phyloP scores from a whole-genome alignment of 1,140 invertebrate species.

The Hypsibius dujardini region DNA sequence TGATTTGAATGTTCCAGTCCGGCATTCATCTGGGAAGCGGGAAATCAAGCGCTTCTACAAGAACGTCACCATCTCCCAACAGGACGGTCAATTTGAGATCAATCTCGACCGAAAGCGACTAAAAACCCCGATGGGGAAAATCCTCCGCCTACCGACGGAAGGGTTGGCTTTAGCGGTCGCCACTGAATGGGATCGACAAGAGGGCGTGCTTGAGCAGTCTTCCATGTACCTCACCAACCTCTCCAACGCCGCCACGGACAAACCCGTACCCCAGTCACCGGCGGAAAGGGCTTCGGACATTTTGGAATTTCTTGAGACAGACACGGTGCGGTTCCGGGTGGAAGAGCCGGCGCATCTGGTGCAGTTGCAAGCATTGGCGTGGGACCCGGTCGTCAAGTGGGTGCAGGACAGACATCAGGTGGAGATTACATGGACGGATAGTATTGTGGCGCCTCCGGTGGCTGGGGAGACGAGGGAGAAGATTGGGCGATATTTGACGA shows the following conservation, averaged over 20 bases:
- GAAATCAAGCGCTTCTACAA: conserved; percentile 43
- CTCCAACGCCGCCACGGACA: conserved; percentile 72
- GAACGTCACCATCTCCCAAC: conserved; percentile 44
- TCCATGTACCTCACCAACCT: conserved; percentile 78
- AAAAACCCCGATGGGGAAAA: conserved; percentile 62
- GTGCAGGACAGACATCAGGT: conserved; percentile 52
- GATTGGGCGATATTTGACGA: conserved; percentile 52
- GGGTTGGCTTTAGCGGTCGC: conserved; percentile 72
- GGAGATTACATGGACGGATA: conserved; percentile 48
- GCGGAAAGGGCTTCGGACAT: conserved; percentile 56
- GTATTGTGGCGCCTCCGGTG: conserved; percentile 47
- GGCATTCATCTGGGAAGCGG: neutral
- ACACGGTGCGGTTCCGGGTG: conserved; percentile 61
- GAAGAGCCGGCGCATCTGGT: conserved; percentile 53
- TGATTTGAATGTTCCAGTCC: neutral
- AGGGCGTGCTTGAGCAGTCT: conserved; percentile 51
- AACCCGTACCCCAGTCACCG: conserved; percentile 61
- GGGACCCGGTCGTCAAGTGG: conserved; percentile 74
- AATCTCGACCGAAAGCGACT: conserved; percentile 62
- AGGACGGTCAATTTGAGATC: conserved; percentile 44
- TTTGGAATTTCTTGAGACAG: conserved; percentile 63
- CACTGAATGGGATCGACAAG: conserved; percentile 75
- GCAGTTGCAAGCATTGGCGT: conserved; percentile 55
- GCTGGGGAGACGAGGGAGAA: conserved; percentile 45
- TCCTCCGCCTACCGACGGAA: conserved; percentile 60